phyloP scores from a whole-genome alignment of 2,888 invertebrate genomes.

The Ellobium chinense region DNA sequence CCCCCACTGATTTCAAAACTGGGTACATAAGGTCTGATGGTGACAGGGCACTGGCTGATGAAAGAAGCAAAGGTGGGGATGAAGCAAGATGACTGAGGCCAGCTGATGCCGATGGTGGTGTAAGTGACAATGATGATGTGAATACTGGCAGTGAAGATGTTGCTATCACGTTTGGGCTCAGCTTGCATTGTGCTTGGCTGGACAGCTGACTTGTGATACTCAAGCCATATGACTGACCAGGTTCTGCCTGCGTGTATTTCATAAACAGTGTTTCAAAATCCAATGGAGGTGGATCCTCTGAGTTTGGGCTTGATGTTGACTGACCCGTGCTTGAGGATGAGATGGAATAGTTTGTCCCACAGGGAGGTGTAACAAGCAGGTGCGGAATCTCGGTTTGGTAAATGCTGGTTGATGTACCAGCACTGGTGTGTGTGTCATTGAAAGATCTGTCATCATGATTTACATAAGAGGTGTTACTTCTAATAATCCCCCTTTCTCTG shows the following conservation, averaged over 20 bases:
- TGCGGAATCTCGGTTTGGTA: too few relatives aligned
- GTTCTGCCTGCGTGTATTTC: neutral
- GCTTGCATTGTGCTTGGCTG: neutral
- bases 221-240: too few relatives aligned
- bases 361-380: neutral
- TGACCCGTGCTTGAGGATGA: neutral
- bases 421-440: neutral
- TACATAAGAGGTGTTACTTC: neutral
- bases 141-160: neutral
- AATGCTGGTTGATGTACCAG: neutral
- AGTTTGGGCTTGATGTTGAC: constrained; percentile 18
- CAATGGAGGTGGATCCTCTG: neutral
- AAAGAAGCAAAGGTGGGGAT: neutral
- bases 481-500: neutral
- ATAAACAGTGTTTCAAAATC: neutral
- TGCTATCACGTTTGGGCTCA: neutral
- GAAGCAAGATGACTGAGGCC: neutral
- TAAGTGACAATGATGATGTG: neutral
- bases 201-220: neutral
- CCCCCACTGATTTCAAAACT: neutral
- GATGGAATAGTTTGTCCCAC: neutral
- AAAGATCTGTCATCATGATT: neutral
- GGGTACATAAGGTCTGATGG: neutral
- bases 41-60: neutral
- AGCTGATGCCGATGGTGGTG: neutral